phyloP scores from a whole-genome alignment of 2,113 vertebrate genomes.

The Phrynocephalus versicolor region DNA sequence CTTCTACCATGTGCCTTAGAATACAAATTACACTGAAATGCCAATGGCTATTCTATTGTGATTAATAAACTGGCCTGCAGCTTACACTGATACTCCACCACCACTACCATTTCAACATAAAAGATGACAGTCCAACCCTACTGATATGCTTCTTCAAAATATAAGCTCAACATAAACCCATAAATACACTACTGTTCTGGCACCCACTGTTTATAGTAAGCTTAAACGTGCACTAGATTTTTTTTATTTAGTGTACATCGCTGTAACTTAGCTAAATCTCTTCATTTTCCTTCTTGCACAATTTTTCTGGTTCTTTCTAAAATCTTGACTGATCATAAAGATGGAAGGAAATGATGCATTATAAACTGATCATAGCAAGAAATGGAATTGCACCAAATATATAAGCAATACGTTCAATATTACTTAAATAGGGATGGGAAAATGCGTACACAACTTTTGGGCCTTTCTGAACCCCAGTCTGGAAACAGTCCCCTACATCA shows the following conservation, averaged over 20 bases:
- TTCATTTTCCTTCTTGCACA: conserved; percentile 4
- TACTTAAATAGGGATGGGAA: background rate
- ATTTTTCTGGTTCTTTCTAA: background rate
- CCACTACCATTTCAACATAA: background rate
- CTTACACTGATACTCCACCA: background rate
- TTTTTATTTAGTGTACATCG: background rate
- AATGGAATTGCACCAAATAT: background rate
- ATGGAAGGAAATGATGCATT: background rate
- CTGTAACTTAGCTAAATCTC: background rate
- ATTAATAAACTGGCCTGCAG: no score
- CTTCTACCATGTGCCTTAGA: no score
- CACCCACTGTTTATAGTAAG: background rate
- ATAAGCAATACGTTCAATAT: background rate
- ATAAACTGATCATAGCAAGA: background rate
- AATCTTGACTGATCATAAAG: background rate
- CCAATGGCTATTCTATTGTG: no score
- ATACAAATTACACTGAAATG: no score
- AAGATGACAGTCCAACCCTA: background rate
- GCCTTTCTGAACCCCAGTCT: background rate
- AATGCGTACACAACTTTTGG: background rate
- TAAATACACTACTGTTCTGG: fast-evolving
- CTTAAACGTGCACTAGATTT: background rate
- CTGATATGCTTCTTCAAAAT: background rate
- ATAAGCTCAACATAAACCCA: background rate
- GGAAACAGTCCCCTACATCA: no score